phyloP scores from a whole-genome alignment of 2,888 invertebrate species.

The Chalcosyrphus nemorum region DNA sequence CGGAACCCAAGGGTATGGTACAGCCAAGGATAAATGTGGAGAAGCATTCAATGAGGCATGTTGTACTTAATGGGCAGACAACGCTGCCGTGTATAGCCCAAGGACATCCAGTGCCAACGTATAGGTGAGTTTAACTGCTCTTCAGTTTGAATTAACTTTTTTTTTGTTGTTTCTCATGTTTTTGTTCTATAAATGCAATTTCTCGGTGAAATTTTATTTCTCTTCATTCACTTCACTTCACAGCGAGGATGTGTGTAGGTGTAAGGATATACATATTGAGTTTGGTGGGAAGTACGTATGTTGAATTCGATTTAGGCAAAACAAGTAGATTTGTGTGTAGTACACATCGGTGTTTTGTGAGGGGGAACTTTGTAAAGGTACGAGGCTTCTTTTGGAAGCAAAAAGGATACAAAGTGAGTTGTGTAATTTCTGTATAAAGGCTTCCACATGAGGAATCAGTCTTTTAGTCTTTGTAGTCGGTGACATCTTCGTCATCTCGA shows the following conservation, averaged over 20 bases:
- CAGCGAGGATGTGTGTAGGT: neutral
- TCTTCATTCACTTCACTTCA: neutral
- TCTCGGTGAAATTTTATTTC: neutral
- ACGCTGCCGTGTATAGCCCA: conserved; percentile 91
- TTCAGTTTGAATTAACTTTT: conserved; percentile 23
- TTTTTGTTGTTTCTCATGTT: too few species aligned
- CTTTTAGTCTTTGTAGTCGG: too few species aligned
- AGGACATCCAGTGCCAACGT: conserved; percentile 91
- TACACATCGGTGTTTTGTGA: too few species aligned
- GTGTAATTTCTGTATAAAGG: too few species aligned
- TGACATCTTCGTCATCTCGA: too few species aligned
- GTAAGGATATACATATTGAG: neutral
- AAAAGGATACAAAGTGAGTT: too few species aligned
- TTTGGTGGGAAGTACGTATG: neutral
- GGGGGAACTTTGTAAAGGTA: too few species aligned
- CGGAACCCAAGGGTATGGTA: conserved; percentile 89
- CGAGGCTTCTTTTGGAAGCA: too few species aligned
- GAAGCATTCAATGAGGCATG: conserved; percentile 87
- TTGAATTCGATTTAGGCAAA: neutral
- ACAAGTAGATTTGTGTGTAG: neutral
- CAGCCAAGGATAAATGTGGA: conserved; percentile 89
- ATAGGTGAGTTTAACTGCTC: conserved; percentile 84
- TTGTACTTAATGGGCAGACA: conserved; percentile 88
- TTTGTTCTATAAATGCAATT: conserved; percentile 11
- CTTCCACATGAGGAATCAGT: too few species aligned